Evolutionary conservation across 2,113 vertebrate genomes (phyloP).

Genomic region (Chaenocephalus aceratus): DNA sequence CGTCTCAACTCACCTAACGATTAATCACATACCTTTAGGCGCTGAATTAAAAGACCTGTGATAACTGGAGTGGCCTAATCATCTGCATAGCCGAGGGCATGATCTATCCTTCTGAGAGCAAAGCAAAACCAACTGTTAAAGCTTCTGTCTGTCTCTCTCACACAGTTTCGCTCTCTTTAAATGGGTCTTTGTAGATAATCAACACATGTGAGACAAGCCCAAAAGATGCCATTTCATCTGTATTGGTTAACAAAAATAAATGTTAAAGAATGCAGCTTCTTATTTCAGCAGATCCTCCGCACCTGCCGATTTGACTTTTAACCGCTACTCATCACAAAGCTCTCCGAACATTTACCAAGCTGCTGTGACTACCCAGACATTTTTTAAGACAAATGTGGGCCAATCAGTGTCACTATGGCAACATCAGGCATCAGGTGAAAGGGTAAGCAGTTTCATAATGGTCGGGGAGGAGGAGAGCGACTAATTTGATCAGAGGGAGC

Average conservation of each 20-base stretch:
- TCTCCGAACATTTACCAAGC: conserved; percentile 37
- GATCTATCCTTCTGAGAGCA: conserved; percentile 69
- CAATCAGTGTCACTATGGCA: conserved; percentile 78
- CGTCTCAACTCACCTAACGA: conserved; percentile 81
- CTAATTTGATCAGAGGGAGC: conserved; percentile 63
- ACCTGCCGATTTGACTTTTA: conserved; percentile 36
- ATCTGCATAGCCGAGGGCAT: conserved; percentile 76
- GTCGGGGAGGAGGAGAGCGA: conserved; percentile 36
- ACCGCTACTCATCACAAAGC: conserved; percentile 43
- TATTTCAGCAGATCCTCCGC: conserved; percentile 11
- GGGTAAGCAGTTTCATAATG: conserved; percentile 54
- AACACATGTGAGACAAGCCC: conserved; percentile 13
- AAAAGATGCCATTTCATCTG: conserved; percentile 5
- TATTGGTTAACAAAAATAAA: not conserved
- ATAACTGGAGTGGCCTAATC: conserved; percentile 80
- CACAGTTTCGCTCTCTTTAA: conserved; percentile 13
- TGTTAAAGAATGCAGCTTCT: conserved; percentile 3
- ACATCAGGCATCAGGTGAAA: conserved; percentile 78
- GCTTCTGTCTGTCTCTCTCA: conserved; percentile 37
- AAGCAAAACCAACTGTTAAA: conserved; percentile 73
- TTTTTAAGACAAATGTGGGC: conserved; percentile 70
- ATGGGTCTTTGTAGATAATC: conserved; percentile 4
- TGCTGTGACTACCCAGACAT: conserved; percentile 30
- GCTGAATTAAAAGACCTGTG: conserved; percentile 80
- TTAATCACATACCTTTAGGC: conserved; percentile 83